phyloP scores from a whole-genome alignment of 2,113 vertebrate species.

The Natator depressus region DNA sequence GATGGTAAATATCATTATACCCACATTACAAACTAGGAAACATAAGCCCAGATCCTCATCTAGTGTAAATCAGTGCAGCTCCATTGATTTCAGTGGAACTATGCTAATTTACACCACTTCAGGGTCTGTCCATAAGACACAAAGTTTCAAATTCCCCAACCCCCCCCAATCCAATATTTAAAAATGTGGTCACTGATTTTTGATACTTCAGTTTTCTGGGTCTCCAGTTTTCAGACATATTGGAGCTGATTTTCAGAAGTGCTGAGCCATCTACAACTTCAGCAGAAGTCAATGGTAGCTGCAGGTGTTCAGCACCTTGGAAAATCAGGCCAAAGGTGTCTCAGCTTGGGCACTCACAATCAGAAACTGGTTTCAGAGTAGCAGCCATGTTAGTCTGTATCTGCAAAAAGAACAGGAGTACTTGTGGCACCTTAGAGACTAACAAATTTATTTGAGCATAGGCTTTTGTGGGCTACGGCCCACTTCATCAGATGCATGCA shows the following conservation, averaged over 20 bases:
- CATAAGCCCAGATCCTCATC: not conserved
- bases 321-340: not conserved
- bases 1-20: slow-evolving; percentile 2
- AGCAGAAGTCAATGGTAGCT: not conserved
- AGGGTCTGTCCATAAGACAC: not conserved
- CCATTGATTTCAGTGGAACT: not conserved
- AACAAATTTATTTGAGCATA: too few species aligned
- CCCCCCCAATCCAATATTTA: not conserved
- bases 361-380: not conserved
- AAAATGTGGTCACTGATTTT: not conserved
- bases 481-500: too few species aligned
- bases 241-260: not conserved
- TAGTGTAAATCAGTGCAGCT: not conserved
- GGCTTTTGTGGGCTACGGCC: too few species aligned
- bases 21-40: not conserved
- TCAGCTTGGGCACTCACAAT: not conserved
- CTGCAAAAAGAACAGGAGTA: too few species aligned
- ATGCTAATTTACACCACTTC: not conserved
- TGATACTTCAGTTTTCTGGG: not conserved
- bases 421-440: too few species aligned
- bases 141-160: not conserved
- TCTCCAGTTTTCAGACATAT: not conserved
- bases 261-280: not conserved
- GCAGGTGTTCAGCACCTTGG: not conserved
- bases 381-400: too few species aligned